A percentile compares a stretch with the other conserved stretches of the same genome.
Evolutionary conservation across 2,113 vertebrate genomes (phyloP).

Genomic region (Anguilla rostrata): DNA sequence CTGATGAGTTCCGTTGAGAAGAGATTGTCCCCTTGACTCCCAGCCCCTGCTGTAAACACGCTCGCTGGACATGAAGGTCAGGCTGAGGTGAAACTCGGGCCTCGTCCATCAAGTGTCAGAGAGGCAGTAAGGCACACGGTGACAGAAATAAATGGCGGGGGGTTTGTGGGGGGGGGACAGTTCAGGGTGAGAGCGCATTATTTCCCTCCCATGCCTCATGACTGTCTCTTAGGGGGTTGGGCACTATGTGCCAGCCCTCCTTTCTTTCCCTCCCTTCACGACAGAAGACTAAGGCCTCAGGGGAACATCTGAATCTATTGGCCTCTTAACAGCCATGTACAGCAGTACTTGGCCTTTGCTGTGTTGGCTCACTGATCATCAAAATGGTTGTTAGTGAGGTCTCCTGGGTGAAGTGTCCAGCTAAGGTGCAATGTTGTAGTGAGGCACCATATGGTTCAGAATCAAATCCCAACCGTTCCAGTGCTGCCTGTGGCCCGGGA

Average conservation of each 20-base stretch:
- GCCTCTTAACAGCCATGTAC: neutral
- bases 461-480: neutral
- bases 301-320: neutral
- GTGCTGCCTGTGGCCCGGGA: neutral
- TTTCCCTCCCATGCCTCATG: conserved; percentile 37
- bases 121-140: conserved; percentile 26
- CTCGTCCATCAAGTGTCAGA: conserved; percentile 14
- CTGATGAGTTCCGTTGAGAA: neutral
- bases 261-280: neutral
- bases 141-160: conserved; percentile 42
- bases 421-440: neutral
- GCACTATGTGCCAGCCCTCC: neutral
- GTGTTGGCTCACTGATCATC: neutral
- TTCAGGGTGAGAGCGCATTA: conserved; percentile 41
- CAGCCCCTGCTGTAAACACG: neutral
- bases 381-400: neutral
- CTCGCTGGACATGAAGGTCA: conserved; percentile 37
- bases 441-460: neutral
- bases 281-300: neutral
- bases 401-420: neutral
- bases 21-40: neutral
- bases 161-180: conserved; percentile 5
- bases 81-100: conserved; percentile 38
- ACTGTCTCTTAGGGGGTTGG: conserved; percentile 6
- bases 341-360: neutral